Evolutionary conservation across 2,797 vertebrate genomes (phyloP).

Genomic region (Sebastes oblongus): DNA sequence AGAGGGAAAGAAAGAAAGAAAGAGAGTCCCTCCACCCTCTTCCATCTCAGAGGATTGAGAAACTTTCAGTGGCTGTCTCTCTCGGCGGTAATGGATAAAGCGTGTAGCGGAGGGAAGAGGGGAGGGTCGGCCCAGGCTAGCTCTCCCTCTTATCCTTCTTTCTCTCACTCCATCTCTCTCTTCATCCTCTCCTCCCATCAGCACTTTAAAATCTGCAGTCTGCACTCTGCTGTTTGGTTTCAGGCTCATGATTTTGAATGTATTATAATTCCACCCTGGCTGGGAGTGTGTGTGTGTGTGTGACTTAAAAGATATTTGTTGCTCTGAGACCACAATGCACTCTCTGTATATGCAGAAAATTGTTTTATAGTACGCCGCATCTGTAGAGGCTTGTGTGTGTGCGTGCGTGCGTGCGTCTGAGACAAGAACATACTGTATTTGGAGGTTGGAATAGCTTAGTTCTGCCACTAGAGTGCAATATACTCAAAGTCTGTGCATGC

Average conservation of each 20-base stretch:
- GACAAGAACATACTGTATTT: background rate
- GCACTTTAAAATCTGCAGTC: constrained; percentile 28
- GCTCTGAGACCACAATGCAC: background rate
- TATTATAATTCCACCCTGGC: background rate
- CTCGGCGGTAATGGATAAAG: constrained; percentile 73
- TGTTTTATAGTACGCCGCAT: background rate
- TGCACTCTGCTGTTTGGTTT: constrained; percentile 9
- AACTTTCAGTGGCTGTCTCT: constrained; percentile 61
- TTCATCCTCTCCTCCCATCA: constrained; percentile 4
- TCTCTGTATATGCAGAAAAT: constrained; percentile 9
- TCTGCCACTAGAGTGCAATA: constrained; percentile 65
- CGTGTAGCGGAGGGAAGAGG: constrained; percentile 52
- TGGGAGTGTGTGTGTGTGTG: background rate
- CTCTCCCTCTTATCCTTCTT: constrained; percentile 28
- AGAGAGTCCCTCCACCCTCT: constrained; percentile 29
- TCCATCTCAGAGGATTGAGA: constrained; percentile 50
- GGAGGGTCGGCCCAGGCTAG: constrained; percentile 23
- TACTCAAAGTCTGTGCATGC: constrained; percentile 35
- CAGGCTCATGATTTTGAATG: constrained; percentile 14
- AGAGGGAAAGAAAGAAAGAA: constrained; percentile 3
- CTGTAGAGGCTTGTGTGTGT: background rate
- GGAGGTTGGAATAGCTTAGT: background rate
- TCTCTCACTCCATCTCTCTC: constrained; percentile 23
- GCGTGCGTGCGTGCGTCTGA: background rate
- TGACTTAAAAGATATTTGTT: constrained; percentile 4